phyloP scores from a whole-genome alignment of 1,140 invertebrate species.

The Mya arenaria region DNA sequence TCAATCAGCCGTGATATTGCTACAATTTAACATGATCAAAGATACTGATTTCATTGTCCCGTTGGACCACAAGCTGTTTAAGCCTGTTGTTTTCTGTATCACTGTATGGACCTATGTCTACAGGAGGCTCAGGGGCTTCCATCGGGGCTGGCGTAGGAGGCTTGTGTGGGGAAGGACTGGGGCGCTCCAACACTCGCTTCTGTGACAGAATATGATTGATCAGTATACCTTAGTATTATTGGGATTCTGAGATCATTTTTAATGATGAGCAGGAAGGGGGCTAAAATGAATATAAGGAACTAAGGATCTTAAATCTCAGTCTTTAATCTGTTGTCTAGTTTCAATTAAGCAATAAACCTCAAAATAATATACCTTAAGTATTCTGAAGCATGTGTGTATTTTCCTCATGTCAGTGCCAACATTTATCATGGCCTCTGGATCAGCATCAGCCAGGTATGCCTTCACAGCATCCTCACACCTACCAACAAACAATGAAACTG shows the following conservation, averaged over 20 bases:
- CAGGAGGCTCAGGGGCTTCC: slow-evolving; percentile 47
- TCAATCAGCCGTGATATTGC: too few species aligned
- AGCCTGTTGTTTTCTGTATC: slow-evolving; percentile 76
- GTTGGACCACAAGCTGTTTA: slow-evolving; percentile 77
- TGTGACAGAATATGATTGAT: too few species aligned
- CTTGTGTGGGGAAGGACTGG: slow-evolving; percentile 48
- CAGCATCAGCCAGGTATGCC: slow-evolving; percentile 75
- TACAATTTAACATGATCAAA: slow-evolving; percentile 61
- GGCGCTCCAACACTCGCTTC: slow-evolving; percentile 67
- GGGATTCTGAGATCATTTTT: too few species aligned
- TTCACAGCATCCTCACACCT: slow-evolving; percentile 77
- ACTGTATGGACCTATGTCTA: slow-evolving; percentile 76
- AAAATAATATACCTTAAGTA: slow-evolving; percentile 77
- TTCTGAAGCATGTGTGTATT: slow-evolving; percentile 77
- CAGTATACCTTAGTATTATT: too few species aligned
- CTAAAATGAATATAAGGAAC: not conserved
- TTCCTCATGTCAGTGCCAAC: slow-evolving; percentile 80
- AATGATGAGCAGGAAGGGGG: not conserved
- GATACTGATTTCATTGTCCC: slow-evolving; percentile 82
- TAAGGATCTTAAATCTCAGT: not conserved
- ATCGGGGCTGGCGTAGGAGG: slow-evolving; percentile 26
- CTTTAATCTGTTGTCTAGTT: not conserved
- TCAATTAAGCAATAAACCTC: too few species aligned
- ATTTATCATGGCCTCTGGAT: slow-evolving; percentile 73
- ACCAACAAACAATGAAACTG: slow-evolving; percentile 22